Conservation (phyloP, 2,113 vertebrate species). For the Syngnathoides biaculeatus region DNA sequence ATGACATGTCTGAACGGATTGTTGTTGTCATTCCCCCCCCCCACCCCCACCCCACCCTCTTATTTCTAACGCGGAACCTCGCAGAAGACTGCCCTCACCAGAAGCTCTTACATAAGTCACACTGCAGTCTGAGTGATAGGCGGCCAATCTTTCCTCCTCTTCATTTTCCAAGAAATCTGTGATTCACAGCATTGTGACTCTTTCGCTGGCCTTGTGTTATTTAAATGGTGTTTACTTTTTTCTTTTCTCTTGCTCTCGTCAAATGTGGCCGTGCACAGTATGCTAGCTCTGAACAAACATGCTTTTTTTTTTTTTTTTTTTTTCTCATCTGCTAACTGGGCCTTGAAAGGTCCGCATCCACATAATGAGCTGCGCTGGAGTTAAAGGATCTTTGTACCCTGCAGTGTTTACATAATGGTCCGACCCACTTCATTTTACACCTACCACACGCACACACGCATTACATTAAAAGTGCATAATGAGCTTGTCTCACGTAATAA, state of each 20-base stretch:
- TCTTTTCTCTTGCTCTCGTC: not conserved
- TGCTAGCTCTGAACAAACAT: not conserved
- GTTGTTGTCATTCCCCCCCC: no score
- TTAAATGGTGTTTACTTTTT: slow-evolving; percentile 10
- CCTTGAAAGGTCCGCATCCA: not conserved
- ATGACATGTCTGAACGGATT: slow-evolving; percentile 49
- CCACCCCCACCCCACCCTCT: slow-evolving; percentile 1
- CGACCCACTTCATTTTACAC: not conserved
- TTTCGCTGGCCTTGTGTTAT: slow-evolving; percentile 18
- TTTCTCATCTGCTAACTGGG: not conserved
- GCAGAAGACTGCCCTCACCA: slow-evolving; percentile 40
- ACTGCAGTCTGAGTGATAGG: slow-evolving; percentile 55
- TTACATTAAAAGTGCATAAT: not conserved
- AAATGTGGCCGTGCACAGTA: not conserved
- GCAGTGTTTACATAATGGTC: not conserved
- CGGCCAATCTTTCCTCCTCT: slow-evolving; percentile 42
- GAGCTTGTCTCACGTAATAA: not conserved
- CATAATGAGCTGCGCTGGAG: not conserved
- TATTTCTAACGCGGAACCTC: slow-evolving; percentile 12
- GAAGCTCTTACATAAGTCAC: slow-evolving; percentile 53
- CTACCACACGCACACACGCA: not conserved
- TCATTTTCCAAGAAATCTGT: slow-evolving; percentile 54
- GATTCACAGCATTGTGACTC: slow-evolving; percentile 55
- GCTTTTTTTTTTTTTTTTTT: no score
- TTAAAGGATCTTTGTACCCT: slow-evolving; percentile 4